Conservation (phyloP, 1,140 invertebrate species). For the Telenomus remus region DNA sequence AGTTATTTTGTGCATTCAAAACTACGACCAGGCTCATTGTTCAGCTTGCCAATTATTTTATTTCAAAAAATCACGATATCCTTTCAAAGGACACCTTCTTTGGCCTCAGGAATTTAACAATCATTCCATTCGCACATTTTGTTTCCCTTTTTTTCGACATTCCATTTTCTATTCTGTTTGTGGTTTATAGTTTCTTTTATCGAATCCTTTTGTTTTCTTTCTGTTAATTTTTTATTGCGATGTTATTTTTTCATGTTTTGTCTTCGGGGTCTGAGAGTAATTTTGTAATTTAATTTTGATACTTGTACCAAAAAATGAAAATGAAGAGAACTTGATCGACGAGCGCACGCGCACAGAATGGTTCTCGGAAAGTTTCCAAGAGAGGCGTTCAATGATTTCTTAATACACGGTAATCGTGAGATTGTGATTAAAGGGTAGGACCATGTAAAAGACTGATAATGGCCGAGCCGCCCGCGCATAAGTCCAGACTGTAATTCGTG, state of each 20-base stretch:
- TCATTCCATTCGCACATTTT: no score
- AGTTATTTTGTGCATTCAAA: constrained; percentile 30
- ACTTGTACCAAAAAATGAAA: constrained; percentile 26
- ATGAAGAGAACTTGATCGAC: constrained; percentile 34
- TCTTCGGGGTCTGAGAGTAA: not conserved
- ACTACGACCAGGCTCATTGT: constrained; percentile 19
- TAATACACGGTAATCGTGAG: constrained; percentile 54
- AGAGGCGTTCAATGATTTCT: constrained; percentile 59
- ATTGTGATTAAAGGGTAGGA: constrained; percentile 50
- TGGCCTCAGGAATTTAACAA: not conserved
- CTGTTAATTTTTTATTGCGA: not conserved
- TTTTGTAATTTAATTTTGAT: constrained; percentile 12
- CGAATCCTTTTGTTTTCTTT: not conserved
- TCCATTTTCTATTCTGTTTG: not conserved
- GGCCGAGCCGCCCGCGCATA: constrained; percentile 49
- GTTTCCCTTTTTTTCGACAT: not conserved
- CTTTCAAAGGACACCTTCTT: not conserved
- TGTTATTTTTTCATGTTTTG: not conserved
- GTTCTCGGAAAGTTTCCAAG: constrained; percentile 45
- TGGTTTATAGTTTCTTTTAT: not conserved
- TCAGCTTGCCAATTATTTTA: constrained; percentile 24
- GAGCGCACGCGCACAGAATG: constrained; percentile 2
- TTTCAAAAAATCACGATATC: not conserved
- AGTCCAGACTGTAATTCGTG: constrained; percentile 39
- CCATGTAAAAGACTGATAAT: constrained; percentile 53